Evolutionary conservation across 2,113 vertebrate species (phyloP), one percentile per base, ranked within the genome.

Genomic region (Enhydra lutris): DNA sequence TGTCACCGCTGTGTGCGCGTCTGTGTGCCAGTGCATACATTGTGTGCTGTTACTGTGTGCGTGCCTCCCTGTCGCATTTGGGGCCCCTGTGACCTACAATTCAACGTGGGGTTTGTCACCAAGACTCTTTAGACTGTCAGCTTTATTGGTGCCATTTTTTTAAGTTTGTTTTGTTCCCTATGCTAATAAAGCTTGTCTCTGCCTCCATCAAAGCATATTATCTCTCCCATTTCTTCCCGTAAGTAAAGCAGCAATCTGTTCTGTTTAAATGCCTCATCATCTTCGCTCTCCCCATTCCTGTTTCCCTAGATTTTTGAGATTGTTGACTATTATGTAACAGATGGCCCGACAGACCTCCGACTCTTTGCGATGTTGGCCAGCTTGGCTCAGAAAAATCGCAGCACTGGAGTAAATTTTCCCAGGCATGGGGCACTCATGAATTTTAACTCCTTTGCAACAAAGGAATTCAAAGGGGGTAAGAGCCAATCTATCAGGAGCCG

Each of bases 311-410:
- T 99, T 99, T 98, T 99, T 97, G 99, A 99, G 99, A 99, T 99
- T 99, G 99, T 99, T 98, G 99, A 99, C 99, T 99, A 99, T 99
- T 99, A 99, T 98, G 99, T 99, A 99, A 99, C 99, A 99, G 99
- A 99, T 99, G 99, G 99, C 96, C 99, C 99, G 93, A 99, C 99
- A 98, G 99, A 99, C 99, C 99, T 99, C 98, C 98, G 99, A 98
- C 99, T 99, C 98, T 99, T 99, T 95, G 99, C 99, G 0, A 99
- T 99, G 98, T 99, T 99, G 97, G 99, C 99, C 96, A 99, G 99
- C 98, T 99, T 99, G 99, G 99, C 98, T 61, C 98, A 99, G 99
- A 99, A 99, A 97, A 99, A 99, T 99, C 98, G 99, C 99, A 98
- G 99, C 99, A 98, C 98, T 99, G 98, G 99, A 99, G 99, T 99